Base-by-base conservation (phyloP, 1,140 invertebrate species). In the Drosophila littoralis region DNA sequence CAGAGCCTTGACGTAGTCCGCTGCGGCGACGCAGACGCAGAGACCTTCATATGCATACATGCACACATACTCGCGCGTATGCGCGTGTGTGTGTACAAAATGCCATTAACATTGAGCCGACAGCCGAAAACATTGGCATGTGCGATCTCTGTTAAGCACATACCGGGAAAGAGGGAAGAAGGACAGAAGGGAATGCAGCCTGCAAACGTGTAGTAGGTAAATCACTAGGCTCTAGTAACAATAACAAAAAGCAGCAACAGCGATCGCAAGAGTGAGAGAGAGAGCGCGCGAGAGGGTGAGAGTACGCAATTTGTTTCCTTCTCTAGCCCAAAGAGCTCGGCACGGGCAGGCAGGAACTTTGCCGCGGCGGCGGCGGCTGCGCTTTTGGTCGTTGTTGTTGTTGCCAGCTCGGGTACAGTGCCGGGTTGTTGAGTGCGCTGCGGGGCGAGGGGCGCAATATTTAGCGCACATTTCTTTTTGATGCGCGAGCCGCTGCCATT, bases 61-160 rank as follows among this genome's bases (percentile, higher is more conserved):
- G 55, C 33, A 36, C 32, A 8, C 12, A 3, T 35, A 54, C 33
- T 35, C 10, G 40, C 65, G 28, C 7, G 13, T 40, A 12, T 5
- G 43, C 36, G 15, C 52, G 50, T 45, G 8, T 50, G 38, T 65
- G 58, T 82, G 82, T 74, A 79, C 63, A 28, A 52, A 63, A 73
- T 71, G 76, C 50, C 66, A 88, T 86, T 86, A 86, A 75, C 83
- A 77, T 80, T 86, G 79, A 80, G 76, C 59, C 33, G 55, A 63
- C 55, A 64, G 66, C 46, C 66, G 59, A 74, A 70, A 48, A 43
- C 54, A 51, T 52, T 55, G 74, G 79, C 79, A 82, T 82, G 80
- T 83, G 75, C 72, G 65, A 40, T 38, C 60, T 60, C 76, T 84
- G 58, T 79, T 77, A 88, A 68, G 57, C 48, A 79, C 58, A 75